Conservation (phyloP, 2,888 invertebrate genomes). For the Limnephilus auricula region DNA sequence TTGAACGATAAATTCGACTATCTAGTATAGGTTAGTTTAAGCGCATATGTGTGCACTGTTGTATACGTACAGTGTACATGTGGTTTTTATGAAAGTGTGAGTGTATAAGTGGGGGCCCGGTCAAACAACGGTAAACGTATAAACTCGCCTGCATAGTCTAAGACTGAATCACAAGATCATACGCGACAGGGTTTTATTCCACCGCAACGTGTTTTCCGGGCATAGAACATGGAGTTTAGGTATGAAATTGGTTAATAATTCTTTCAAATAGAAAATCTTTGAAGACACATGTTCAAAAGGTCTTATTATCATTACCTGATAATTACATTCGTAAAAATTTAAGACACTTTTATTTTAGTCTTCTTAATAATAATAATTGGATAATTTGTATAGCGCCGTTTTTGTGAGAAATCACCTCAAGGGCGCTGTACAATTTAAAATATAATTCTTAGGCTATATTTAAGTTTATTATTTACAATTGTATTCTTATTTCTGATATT, state of each 20-base stretch:
- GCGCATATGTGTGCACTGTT: background rate
- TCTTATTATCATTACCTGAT: background rate
- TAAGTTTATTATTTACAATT: too few species aligned
- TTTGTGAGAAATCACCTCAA: too few species aligned
- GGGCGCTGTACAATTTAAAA: too few species aligned
- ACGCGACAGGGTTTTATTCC: background rate
- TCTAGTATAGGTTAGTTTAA: background rate
- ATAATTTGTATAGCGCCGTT: too few species aligned
- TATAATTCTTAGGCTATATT: too few species aligned
- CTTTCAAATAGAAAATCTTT: background rate
- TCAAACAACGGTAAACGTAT: conserved; percentile 48
- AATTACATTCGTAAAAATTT: background rate
- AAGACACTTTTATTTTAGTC: background rate
- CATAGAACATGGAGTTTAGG: background rate
- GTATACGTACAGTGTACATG: background rate
- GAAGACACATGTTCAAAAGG: conserved; percentile 13
- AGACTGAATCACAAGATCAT: conserved; percentile 27
- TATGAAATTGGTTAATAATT: background rate
- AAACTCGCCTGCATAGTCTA: conserved; percentile 39
- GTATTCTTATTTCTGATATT: background rate
- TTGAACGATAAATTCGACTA: conserved; percentile 31
- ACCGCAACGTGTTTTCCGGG: background rate
- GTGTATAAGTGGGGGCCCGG: conserved; percentile 38
- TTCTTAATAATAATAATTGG: too few species aligned
- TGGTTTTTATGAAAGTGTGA: background rate